Evolutionary conservation across 2,888 invertebrate species (phyloP).

Genomic region (Antheraea assamensis): DNA sequence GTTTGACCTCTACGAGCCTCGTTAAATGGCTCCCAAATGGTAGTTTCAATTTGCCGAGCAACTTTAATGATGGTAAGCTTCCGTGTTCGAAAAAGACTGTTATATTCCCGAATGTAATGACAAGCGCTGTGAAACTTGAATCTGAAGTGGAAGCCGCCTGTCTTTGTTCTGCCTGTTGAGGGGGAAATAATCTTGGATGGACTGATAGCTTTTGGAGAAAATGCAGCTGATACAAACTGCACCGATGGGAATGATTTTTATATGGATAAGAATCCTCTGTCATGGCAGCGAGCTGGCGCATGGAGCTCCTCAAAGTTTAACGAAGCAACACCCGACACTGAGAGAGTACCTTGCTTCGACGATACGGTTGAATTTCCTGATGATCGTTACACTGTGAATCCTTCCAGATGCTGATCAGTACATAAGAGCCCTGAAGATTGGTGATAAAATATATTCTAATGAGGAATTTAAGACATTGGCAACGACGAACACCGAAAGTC

Average conservation of each 20-base stretch:
- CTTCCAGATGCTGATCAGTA: constrained; percentile 54
- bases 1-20: constrained; percentile 44
- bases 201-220: constrained; percentile 51
- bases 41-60: constrained; percentile 61
- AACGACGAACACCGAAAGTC: constrained; percentile 28
- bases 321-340: constrained; percentile 75
- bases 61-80: constrained; percentile 59
- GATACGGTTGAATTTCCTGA: constrained; percentile 70
- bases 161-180: constrained; percentile 63
- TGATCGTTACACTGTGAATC: constrained; percentile 48
- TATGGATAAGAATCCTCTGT: constrained; percentile 50
- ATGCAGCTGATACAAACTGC: constrained; percentile 50
- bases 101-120: constrained; percentile 59
- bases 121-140: constrained; percentile 51
- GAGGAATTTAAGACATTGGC: constrained; percentile 32
- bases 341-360: constrained; percentile 72
- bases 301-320: constrained; percentile 71
- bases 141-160: constrained; percentile 49
- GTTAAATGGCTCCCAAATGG: constrained; percentile 69
- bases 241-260: constrained; percentile 55
- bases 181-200: constrained; percentile 67
- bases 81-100: constrained; percentile 71
- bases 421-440: constrained; percentile 46
- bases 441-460: constrained; percentile 36
- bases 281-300: constrained; percentile 67